These are phyloP conservation scores for Trissoscelio sp. DNA, from an alignment of 2,888 invertebrate species.

Conservation along the genomic window DNA sequence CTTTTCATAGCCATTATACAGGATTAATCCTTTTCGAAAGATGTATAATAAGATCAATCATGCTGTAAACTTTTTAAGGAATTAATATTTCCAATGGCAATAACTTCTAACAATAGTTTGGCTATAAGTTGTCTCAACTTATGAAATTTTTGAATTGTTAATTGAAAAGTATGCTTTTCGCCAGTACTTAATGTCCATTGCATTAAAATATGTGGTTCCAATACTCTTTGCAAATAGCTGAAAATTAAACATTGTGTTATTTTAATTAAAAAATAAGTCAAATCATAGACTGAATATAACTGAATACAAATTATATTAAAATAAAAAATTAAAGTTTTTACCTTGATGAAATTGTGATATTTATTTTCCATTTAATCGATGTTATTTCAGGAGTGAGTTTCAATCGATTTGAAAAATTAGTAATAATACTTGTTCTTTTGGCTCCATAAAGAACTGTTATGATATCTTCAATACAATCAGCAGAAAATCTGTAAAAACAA, in stretches of 20 bases:
- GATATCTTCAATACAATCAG: slow-evolving; percentile 84
- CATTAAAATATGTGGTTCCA: slow-evolving; percentile 84
- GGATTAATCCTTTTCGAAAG: too few species aligned
- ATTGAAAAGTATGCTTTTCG: slow-evolving; percentile 83
- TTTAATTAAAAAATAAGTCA: neutral
- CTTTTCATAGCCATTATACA: too few species aligned
- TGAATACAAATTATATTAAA: too few species aligned
- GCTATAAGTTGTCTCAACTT: slow-evolving; percentile 84
- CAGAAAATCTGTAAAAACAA: slow-evolving; percentile 84
- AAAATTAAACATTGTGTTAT: slow-evolving; percentile 61
- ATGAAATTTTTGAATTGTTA: slow-evolving; percentile 85
- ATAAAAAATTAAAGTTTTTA: slow-evolving; percentile 74
- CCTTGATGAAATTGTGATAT: slow-evolving; percentile 85
- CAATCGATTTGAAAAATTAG: slow-evolving; percentile 82
- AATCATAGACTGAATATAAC: neutral
- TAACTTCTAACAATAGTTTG: slow-evolving; percentile 84
- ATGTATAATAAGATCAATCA: slow-evolving; percentile 1
- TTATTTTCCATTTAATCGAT: slow-evolving; percentile 84
- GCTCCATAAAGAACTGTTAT: slow-evolving; percentile 84
- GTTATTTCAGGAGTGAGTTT: slow-evolving; percentile 82
- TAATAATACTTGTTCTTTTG: slow-evolving; percentile 81
- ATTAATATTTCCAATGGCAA: slow-evolving; percentile 83
- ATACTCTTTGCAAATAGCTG: slow-evolving; percentile 81
- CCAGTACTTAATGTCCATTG: slow-evolving; percentile 84
- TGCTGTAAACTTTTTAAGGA: slow-evolving; percentile 80